These are phyloP conservation scores for Onthophagus sagittarius DNA, from an alignment of 2,888 invertebrate species.

Conservation along the genomic window DNA sequence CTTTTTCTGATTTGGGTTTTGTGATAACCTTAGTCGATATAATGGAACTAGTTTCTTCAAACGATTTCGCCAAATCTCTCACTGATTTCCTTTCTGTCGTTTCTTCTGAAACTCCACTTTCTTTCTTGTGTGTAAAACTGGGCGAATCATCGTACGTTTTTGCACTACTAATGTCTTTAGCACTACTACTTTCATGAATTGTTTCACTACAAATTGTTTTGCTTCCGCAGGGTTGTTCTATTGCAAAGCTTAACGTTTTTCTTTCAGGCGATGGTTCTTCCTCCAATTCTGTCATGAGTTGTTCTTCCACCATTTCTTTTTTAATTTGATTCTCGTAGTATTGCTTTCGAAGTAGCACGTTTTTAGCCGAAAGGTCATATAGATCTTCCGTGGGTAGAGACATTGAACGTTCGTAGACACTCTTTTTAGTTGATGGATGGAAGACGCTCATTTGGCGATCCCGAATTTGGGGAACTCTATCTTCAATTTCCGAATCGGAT, in stretches of 20 bases:
- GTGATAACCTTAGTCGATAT: conserved; percentile 24
- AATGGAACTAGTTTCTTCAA: conserved; percentile 33
- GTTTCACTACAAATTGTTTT: conserved; percentile 21
- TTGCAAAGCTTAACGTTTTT: conserved; percentile 40
- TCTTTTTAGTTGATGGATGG: conserved; percentile 42
- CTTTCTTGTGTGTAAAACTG: neutral
- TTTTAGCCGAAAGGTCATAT: conserved; percentile 53
- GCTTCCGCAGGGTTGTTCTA: conserved; percentile 30
- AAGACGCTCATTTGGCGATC: conserved; percentile 49
- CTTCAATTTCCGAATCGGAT: conserved; percentile 48
- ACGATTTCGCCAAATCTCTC: conserved; percentile 35
- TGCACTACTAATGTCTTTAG: conserved; percentile 32
- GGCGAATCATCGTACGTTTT: conserved; percentile 28
- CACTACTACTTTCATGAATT: conserved; percentile 22
- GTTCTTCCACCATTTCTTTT: conserved; percentile 56
- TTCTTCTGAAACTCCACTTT: conserved; percentile 6
- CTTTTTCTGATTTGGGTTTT: conserved; percentile 26
- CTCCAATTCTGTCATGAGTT: conserved; percentile 50
- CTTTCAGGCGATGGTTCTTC: conserved; percentile 51
- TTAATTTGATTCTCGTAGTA: conserved; percentile 60
- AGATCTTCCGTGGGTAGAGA: conserved; percentile 52
- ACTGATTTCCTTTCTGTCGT: conserved; percentile 32
- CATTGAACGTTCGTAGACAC: conserved; percentile 50
- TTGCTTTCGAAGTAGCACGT: conserved; percentile 55
- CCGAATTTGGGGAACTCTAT: conserved; percentile 47